Evolutionary conservation across 1,140 invertebrate genomes (phyloP).

Genomic region (Leucophenga varia): DNA sequence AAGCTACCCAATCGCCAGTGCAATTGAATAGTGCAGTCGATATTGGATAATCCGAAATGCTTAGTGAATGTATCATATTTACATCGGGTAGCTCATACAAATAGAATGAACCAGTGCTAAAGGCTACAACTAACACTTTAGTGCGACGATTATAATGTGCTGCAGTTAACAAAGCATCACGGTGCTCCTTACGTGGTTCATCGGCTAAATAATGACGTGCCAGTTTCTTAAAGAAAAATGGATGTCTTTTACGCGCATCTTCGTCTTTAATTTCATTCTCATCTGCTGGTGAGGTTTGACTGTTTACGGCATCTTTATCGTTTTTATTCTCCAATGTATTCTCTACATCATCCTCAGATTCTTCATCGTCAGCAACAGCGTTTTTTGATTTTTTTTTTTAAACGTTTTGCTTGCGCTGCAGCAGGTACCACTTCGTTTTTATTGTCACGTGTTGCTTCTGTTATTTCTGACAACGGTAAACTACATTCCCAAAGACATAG

Average conservation of each 20-base stretch:
- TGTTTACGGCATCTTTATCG: conserved; percentile 55
- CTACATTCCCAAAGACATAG: conserved; percentile 88
- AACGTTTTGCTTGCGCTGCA: conserved; percentile 23
- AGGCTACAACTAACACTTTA: conserved; percentile 79
- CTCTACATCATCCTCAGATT: conserved; percentile 65
- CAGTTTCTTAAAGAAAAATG: conserved; percentile 69
- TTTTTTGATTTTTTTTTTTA: conserved; percentile 25
- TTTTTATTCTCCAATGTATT: conserved; percentile 59
- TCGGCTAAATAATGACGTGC: conserved; percentile 73
- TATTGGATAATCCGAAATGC: conserved; percentile 79
- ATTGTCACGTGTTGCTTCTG: conserved; percentile 53
- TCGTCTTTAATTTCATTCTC: conserved; percentile 49
- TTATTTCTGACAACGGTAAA: conserved; percentile 59
- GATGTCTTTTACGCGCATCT: conserved; percentile 55
- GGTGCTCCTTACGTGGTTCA: conserved; percentile 64
- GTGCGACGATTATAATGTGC: conserved; percentile 77
- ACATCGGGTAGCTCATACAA: conserved; percentile 92
- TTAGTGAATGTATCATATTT: conserved; percentile 88
- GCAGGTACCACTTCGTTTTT: conserved; percentile 54
- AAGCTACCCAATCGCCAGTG: conserved; percentile 92
- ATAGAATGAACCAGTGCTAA: conserved; percentile 80
- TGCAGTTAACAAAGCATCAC: conserved; percentile 68
- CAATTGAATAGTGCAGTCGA: conserved; percentile 79
- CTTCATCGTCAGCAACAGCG: conserved; percentile 32
- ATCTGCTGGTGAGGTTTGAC: too few relatives aligned